Evolutionary conservation across 2,113 vertebrate species (phyloP).

Genomic region (Muscicapa adusta): DNA sequence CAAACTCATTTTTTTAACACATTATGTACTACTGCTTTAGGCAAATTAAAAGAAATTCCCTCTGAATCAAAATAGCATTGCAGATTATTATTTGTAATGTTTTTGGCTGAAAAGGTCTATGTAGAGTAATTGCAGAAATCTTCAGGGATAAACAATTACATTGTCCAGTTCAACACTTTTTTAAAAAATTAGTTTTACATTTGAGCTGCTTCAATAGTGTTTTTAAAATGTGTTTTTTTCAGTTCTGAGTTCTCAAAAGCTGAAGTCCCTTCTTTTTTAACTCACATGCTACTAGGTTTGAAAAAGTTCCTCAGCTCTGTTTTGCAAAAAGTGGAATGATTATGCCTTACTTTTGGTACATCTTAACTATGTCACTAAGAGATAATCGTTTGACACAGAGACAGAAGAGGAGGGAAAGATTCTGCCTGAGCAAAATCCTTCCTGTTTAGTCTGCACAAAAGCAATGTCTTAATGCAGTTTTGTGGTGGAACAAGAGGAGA

Average conservation of each 20-base stretch:
- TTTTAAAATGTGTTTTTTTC: not conserved
- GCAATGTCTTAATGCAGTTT: not conserved
- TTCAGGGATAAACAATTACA: not conserved
- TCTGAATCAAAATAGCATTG: not conserved
- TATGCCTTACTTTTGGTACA: not conserved
- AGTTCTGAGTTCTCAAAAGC: not conserved
- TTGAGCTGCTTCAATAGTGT: not conserved
- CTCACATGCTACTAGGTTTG: not conserved
- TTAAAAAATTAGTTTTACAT: not conserved
- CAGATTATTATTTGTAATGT: not conserved
- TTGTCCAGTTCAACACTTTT: not conserved
- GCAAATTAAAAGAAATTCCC: not conserved
- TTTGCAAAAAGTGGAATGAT: not conserved
- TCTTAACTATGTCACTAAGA: not conserved
- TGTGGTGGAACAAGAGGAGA: not conserved
- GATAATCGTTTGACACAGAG: not conserved
- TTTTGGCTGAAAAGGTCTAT: not conserved
- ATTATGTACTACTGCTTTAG: not conserved
- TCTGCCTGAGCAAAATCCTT: not conserved
- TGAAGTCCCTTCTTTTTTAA: not conserved
- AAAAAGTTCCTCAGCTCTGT: not conserved
- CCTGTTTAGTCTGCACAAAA: not conserved
- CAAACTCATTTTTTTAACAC: not conserved
- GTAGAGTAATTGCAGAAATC: not conserved
- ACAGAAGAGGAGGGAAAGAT: not conserved